Evolutionary conservation across 2,888 invertebrate species (phyloP), one percentile per base, ranked within the genome.

Genomic region (Eueremaeus valkanovi): DNA sequence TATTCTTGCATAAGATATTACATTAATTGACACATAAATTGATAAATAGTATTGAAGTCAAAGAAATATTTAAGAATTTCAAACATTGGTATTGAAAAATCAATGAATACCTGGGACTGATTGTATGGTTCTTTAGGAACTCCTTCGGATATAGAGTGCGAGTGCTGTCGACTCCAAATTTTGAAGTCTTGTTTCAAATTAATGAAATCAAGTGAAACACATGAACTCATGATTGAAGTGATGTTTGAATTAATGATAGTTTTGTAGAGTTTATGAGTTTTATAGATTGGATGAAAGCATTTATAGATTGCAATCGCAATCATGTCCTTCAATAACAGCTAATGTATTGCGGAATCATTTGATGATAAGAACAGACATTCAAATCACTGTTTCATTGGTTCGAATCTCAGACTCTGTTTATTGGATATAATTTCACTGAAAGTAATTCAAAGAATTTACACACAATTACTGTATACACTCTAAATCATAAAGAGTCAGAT

Each of bases 271-370:
- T 66, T 36, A 18, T 33, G 8, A 1, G 3, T 18, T 66, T 66
- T 66, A 66, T 66, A 36, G 18, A 66, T 36, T 33, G 21, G 36
- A 66, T 66, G n/a, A 36, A 36, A 66, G 1, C n/a, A 36, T 3
- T 33, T 31, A 36, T 36, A 66, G 36, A 36, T n/a, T 33, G 6
- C 36, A 66, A 33, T 33, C 66, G 36, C 11, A 5, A 8, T 36
- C 36, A 36, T 66, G 66, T 66, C 66, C 66, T 66, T 66, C 66
- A 36, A 29, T 31, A 16, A 61, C 16, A 29, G 31, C 24, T n/a
- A 61, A 31, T 11, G n/a, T 11, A 61, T 13, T 21, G 24, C 8
- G 9, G 18, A 55, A 55, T 21, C 21, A 55, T 24, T 55, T 24
- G 24, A 21, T 24, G 55, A 55, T 55, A 55, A 55, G 18, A 55